Conservation (phyloP, 2,888 invertebrate species). For the Epiblema foenella region DNA sequence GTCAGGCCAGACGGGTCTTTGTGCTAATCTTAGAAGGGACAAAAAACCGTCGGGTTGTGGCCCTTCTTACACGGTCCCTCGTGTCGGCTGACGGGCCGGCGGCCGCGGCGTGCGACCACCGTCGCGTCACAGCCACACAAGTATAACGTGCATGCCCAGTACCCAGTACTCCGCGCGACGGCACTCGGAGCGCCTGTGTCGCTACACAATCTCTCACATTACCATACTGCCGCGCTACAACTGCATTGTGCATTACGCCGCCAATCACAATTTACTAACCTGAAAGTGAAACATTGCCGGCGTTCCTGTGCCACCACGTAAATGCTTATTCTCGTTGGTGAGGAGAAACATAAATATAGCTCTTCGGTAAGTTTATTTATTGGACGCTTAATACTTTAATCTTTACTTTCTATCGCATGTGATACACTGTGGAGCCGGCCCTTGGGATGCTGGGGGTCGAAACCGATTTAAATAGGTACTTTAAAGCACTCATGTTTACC, state of each 20-base stretch:
- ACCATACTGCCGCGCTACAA: conserved; percentile 56
- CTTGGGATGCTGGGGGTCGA: conserved; percentile 48
- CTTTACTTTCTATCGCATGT: conserved; percentile 53
- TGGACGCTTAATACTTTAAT: conserved; percentile 54
- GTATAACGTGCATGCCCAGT: conserved; percentile 56
- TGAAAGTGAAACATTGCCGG: conserved; percentile 41
- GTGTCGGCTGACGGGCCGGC: conserved; percentile 50
- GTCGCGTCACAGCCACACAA: conserved; percentile 31
- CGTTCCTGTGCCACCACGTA: conserved; percentile 55
- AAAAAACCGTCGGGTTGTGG: conserved; percentile 76
- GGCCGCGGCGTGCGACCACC: conserved; percentile 29
- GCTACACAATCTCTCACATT: conserved; percentile 6
- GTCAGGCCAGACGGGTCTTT: conserved; percentile 68
- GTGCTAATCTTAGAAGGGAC: conserved; percentile 77
- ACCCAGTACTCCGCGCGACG: conserved; percentile 73
- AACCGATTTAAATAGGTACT: conserved; percentile 24
- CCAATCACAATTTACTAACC: conserved; percentile 44
- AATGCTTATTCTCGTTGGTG: conserved; percentile 69
- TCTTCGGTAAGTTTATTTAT: conserved; percentile 76
- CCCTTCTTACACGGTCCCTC: conserved; percentile 76
- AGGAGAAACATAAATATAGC: conserved; percentile 77
- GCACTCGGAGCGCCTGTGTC: conserved; percentile 63
- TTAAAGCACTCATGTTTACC: conserved; percentile 31
- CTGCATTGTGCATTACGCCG: conserved; percentile 57
- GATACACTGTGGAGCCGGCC: conserved; percentile 43